Evolutionary conservation across 2,113 vertebrate species (phyloP).

Genomic region (Sitta europaea): DNA sequence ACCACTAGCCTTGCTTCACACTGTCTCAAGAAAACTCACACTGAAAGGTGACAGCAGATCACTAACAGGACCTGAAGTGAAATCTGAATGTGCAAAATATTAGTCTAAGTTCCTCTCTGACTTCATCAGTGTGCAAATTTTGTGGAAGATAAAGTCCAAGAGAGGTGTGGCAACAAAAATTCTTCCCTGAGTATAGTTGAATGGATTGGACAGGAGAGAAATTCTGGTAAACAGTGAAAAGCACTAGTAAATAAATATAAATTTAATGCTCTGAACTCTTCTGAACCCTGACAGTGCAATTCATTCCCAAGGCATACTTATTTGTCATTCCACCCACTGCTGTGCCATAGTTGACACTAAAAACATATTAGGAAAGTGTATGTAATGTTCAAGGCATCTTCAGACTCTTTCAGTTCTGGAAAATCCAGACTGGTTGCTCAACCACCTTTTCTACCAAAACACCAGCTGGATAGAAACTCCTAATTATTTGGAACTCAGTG

Average conservation of each 20-base stretch:
- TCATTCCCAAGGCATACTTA: constrained; percentile 32
- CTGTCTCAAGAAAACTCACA: neutral
- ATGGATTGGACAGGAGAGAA: neutral
- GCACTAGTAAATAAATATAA: constrained; percentile 7
- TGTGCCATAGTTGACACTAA: constrained; percentile 43
- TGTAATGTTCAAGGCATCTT: constrained; percentile 62
- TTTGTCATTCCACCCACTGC: constrained; percentile 62
- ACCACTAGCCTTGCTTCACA: neutral
- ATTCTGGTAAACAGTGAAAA: constrained; percentile 4
- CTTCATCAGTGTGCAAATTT: neutral
- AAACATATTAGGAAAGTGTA: constrained; percentile 65
- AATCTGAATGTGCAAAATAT: neutral
- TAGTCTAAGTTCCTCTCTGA: neutral
- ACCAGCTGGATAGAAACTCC: constrained; percentile 60
- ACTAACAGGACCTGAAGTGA: neutral
- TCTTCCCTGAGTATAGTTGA: neutral
- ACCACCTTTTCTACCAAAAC: constrained; percentile 65
- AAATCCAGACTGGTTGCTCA: constrained; percentile 65
- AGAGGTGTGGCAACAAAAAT: neutral
- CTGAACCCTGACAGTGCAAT: constrained; percentile 26
- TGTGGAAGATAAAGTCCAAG: neutral
- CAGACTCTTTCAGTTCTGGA: constrained; percentile 46
- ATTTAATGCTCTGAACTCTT: constrained; percentile 33
- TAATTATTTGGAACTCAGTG: constrained; percentile 53
- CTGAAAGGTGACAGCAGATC: neutral